phyloP scores from a whole-genome alignment of 2,888 invertebrate species.

The Bimastos eiseni region DNA sequence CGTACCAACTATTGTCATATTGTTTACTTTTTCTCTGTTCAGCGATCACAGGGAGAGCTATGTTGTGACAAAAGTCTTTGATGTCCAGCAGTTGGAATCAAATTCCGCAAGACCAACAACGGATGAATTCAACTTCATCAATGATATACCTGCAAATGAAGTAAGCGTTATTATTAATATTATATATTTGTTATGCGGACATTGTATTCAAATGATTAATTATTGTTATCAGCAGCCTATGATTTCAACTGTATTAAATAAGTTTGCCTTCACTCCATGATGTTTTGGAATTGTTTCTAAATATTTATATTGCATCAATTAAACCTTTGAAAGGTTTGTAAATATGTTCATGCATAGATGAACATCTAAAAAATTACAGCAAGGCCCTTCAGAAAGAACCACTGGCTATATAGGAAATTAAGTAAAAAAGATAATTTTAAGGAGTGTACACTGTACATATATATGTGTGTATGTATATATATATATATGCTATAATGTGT shows the following conservation, averaged over 20 bases:
- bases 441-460: no score
- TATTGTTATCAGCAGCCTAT: no score
- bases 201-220: no score
- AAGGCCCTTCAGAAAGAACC: no score
- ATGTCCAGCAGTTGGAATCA: conserved; percentile 51
- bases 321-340: neutral
- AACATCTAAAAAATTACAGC: no score
- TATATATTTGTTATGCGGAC: conserved; percentile 29
- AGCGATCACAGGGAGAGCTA: conserved; percentile 53
- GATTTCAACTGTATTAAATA: neutral
- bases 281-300: neutral
- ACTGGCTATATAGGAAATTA: no score
- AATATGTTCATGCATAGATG: neutral
- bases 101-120: conserved; percentile 49
- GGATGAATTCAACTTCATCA: conserved; percentile 56
- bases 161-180: conserved; percentile 34
- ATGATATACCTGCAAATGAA: conserved; percentile 44
- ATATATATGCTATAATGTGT: neutral
- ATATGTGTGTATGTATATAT: no score
- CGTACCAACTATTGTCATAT: neutral
- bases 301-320: neutral
- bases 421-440: no score
- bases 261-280: neutral
- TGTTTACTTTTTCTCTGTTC: neutral
- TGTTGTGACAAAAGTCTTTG: conserved; percentile 61